Evolutionary conservation across 2,888 invertebrate species (phyloP), one percentile per base, ranked within the genome.

Genomic region (Agrotis clavis): DNA sequence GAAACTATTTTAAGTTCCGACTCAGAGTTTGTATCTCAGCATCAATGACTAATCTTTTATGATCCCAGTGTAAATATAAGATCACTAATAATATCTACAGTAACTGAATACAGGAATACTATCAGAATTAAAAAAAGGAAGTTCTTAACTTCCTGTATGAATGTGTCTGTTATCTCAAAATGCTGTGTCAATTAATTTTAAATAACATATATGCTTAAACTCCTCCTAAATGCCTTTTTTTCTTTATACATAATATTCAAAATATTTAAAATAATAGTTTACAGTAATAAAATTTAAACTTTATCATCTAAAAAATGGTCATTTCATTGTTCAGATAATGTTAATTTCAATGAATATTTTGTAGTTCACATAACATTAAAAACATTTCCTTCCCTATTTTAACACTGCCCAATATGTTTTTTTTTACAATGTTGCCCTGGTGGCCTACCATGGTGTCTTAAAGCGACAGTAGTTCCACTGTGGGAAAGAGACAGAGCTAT

Each of bases 1-100:
- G 1, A 18, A 45, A 48, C 81, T 78, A 76, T 81, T 78, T 81
- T 70, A 57, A 70, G 78, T 76, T 54, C 18, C 45, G 53, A 59
- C 45, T 81, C 80, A 61, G 62, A 73, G 59, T 9, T 45, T 74
- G 13, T 60, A 64, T 65, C 19, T 66, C 50, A 41, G 50, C 61
- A 75, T 59, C 57, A 54, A 21, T 81, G 70, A 78, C 81, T 78
- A 81, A 81, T 69, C 65, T 47, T 45, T 63, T 77, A 65, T 63
- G 57, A 69, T 54, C 62, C 50, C 35, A 19, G 14, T 62, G 57
- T 60, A 19, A 67, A 60, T 67, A 79, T 76, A 25, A 72, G 35
- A 61, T 72, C 25, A n/a, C 45, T 65, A 25, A 7, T 65, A 48
- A 59, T 72, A 79, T 13, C 5, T 25, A 77, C 11, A 35, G 9